phyloP scores from a whole-genome alignment of 2,113 vertebrate species.

The Puffinus mauretanicus region DNA sequence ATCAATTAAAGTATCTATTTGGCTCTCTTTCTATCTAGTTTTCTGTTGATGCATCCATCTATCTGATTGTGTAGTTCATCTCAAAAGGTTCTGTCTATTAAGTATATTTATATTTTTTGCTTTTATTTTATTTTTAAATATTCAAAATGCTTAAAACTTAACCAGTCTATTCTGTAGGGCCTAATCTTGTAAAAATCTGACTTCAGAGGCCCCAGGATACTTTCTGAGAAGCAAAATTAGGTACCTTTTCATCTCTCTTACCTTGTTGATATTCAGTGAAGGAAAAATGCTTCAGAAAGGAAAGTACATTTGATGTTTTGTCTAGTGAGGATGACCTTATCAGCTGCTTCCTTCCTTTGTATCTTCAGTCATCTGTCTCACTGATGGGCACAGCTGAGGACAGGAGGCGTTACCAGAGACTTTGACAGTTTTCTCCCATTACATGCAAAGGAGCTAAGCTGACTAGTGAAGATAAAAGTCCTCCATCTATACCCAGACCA shows the following conservation, averaged over 20 bases:
- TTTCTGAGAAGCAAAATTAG: not conserved
- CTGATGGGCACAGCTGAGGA: not conserved
- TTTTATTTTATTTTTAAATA: not conserved
- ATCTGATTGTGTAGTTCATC: not conserved
- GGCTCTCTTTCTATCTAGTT: not conserved
- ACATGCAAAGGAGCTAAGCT: not conserved
- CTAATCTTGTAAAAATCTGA: not conserved
- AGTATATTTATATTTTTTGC: not conserved
- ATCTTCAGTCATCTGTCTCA: not conserved
- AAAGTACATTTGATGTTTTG: not conserved
- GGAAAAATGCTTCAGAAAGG: not conserved
- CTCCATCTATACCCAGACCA: not conserved
- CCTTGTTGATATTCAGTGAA: not conserved
- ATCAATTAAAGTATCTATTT: not conserved
- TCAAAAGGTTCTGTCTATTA: not conserved
- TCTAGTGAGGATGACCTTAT: not conserved
- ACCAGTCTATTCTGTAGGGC: not conserved
- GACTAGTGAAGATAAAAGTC: not conserved
- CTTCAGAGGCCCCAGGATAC: not conserved
- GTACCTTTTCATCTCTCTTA: not conserved
- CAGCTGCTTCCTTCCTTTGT: not conserved
- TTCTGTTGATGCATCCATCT: not conserved
- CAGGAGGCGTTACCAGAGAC: not conserved
- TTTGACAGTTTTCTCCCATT: not conserved
- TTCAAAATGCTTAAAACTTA: not conserved